Conservation (phyloP, 2,888 invertebrate species). For the Phortica magna region DNA sequence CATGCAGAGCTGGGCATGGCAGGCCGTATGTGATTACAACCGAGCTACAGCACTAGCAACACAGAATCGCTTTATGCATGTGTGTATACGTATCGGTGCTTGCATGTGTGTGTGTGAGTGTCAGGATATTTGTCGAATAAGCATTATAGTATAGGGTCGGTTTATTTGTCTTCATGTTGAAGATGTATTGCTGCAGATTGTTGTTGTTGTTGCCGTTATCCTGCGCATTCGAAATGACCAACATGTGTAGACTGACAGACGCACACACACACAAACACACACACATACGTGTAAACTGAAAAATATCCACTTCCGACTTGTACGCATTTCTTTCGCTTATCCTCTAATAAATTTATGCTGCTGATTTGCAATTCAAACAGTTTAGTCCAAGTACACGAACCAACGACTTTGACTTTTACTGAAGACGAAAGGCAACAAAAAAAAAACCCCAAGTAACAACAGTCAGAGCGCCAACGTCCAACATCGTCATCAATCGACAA, state of each 20-base stretch:
- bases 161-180: slow-evolving; percentile 23
- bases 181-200: slow-evolving; percentile 25
- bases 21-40: not conserved
- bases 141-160: slow-evolving; percentile 17
- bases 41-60: slow-evolving; percentile 14
- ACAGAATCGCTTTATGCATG: not conserved
- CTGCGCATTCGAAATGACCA: slow-evolving; percentile 30
- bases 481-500: not conserved
- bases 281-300: not conserved
- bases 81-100: not conserved
- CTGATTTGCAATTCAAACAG: slow-evolving; percentile 41
- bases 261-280: too few species aligned
- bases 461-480: too few species aligned
- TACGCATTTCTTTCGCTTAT: slow-evolving; percentile 13
- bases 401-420: slow-evolving; percentile 5
- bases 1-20: not conserved
- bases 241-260: not conserved
- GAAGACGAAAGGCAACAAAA: not conserved
- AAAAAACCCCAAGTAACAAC: not conserved
- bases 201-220: not conserved
- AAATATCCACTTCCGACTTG: slow-evolving; percentile 1
- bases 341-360: slow-evolving; percentile 28
- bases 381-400: slow-evolving; percentile 23
- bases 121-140: slow-evolving; percentile 26
- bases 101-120: slow-evolving; percentile 1